phyloP scores from a whole-genome alignment of 2,113 vertebrate species.

The Nyctibius bracteatus region DNA sequence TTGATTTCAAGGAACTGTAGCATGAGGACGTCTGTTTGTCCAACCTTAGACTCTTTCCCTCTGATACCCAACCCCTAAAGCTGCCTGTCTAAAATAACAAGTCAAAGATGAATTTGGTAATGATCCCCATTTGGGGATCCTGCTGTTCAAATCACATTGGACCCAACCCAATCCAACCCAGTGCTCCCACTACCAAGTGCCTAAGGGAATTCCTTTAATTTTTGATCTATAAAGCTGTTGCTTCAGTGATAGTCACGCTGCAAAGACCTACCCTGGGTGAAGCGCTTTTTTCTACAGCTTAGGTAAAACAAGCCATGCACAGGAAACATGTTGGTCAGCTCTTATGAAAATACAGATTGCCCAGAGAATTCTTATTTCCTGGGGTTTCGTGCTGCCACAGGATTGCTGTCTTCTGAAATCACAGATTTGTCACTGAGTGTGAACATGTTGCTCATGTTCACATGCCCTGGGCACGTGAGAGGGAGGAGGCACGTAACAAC shows the following conservation, averaged over 20 bases:
- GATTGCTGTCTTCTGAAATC: background rate
- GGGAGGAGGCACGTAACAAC: background rate
- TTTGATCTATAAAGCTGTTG: background rate
- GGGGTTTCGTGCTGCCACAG: background rate
- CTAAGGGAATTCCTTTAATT: background rate
- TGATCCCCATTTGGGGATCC: background rate
- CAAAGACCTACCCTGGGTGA: background rate
- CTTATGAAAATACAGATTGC: background rate
- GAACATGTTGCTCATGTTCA: background rate
- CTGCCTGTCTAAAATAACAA: background rate
- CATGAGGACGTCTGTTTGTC: background rate
- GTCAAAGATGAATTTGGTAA: background rate
- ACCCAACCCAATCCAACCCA: background rate
- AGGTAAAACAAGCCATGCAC: background rate
- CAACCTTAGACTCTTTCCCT: background rate
- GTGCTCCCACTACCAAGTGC: background rate
- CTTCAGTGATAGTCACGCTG: background rate
- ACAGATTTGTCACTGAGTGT: background rate
- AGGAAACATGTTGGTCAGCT: background rate
- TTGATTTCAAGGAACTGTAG: background rate
- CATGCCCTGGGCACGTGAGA: background rate
- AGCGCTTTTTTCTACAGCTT: background rate
- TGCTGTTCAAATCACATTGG: background rate
- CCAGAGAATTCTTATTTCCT: background rate
- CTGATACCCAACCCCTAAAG: background rate